Evolutionary conservation across 1,140 invertebrate species (phyloP).

Genomic region (Charaxes varanes): DNA sequence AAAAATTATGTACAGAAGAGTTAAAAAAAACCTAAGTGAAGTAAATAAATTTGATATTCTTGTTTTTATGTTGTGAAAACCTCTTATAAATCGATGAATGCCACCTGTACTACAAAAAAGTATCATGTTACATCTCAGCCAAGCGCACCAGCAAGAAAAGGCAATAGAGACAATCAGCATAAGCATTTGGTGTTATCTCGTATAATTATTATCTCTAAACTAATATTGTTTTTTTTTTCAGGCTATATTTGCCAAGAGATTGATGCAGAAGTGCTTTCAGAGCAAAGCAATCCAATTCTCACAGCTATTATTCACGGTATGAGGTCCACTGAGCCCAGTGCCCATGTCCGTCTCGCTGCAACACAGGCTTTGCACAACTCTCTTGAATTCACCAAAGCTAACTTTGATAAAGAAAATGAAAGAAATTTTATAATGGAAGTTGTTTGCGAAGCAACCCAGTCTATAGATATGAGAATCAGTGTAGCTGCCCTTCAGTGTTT

Average conservation of each 20-base stretch:
- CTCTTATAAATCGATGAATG: too few relatives aligned
- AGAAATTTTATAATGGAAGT: constrained; percentile 99
- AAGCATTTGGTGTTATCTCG: too few relatives aligned
- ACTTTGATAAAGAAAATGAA: constrained; percentile 98
- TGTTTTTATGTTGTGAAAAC: too few relatives aligned
- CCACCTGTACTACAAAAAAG: too few relatives aligned
- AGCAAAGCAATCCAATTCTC: constrained; percentile 96
- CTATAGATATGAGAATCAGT: constrained; percentile 89
- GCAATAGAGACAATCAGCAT: too few relatives aligned
- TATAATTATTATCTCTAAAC: too few relatives aligned
- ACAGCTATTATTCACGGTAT: constrained; percentile 99
- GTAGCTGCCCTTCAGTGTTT: constrained; percentile 98
- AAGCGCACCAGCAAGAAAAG: too few relatives aligned
- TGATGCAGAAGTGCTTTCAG: constrained; percentile 92
- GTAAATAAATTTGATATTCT: too few relatives aligned
- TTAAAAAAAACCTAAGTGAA: too few relatives aligned
- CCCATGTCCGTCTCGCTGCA: constrained; percentile 93
- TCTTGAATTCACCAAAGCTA: constrained; percentile 98
- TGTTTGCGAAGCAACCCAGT: constrained; percentile 94
- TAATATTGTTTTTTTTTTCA: too few relatives aligned
- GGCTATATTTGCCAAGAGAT: constrained; percentile 87
- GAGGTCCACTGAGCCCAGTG: constrained; percentile 87
- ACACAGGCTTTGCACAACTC: constrained; percentile 98
- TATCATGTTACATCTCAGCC: too few relatives aligned
- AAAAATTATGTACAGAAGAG: too few relatives aligned